Conservation (phyloP, 2,888 invertebrate species). For the Meiosimyza platycephala region DNA sequence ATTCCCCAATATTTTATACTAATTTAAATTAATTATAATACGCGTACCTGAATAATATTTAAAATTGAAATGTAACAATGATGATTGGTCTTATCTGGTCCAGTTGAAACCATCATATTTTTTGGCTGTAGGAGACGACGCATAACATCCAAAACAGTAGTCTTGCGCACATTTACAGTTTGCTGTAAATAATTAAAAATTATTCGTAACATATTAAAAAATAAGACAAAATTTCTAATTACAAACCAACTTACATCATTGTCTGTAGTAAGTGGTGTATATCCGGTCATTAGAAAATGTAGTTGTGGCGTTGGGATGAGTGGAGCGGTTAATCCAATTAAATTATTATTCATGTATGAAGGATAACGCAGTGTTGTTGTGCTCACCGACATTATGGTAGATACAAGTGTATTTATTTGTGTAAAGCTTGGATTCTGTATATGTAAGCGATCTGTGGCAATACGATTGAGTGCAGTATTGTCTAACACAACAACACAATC, state of each 20-base stretch:
- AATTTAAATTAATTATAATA: neutral
- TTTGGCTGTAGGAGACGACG: conserved; percentile 95
- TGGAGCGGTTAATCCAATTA: conserved; percentile 94
- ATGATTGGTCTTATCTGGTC: conserved; percentile 86
- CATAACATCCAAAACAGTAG: conserved; percentile 98
- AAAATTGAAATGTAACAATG: conserved; percentile 98
- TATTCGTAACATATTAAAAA: neutral
- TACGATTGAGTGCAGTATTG: conserved; percentile 95
- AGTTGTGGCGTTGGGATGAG: conserved; percentile 98
- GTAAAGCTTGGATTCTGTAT: conserved; percentile 97
- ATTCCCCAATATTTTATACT: too few species aligned
- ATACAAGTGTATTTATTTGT: conserved; percentile 97
- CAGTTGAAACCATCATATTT: conserved; percentile 99
- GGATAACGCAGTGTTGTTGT: conserved; percentile 93
- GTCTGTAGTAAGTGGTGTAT: conserved; percentile 94
- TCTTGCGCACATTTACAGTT: conserved; percentile 83
- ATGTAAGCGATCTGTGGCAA: conserved; percentile 93
- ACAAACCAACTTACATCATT: conserved; percentile 70
- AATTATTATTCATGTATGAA: conserved; percentile 98
- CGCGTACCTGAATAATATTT: conserved; percentile 89
- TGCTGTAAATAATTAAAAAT: conserved; percentile 46
- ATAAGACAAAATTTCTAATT: neutral
- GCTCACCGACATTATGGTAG: conserved; percentile 98
- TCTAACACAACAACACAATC: conserved; percentile 98
- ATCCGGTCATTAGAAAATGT: conserved; percentile 99